Conservation (phyloP, 1,140 invertebrate genomes). For the Dreissena rostriformis region DNA sequence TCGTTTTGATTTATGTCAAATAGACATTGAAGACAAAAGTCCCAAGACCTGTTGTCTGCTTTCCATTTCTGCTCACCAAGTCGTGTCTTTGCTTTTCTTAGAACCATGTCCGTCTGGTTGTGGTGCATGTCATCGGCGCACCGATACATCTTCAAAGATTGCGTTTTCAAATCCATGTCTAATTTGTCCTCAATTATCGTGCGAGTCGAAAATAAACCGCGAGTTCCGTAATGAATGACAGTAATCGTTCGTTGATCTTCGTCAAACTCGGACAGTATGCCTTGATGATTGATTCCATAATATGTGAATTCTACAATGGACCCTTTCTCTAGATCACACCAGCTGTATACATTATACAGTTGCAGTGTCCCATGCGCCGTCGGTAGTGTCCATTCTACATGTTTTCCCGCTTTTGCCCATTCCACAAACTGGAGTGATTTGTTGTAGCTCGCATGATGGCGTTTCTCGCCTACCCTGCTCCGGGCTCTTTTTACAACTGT, state of each 20-base stretch:
- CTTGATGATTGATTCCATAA: conserved; percentile 40
- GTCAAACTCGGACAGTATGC: conserved; percentile 17
- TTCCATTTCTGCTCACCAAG: neutral
- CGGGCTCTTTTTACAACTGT: conserved; percentile 33
- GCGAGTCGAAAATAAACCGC: conserved; percentile 31
- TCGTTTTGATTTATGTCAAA: neutral
- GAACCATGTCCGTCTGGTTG: neutral
- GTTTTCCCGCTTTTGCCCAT: conserved; percentile 42
- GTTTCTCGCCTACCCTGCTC: conserved; percentile 11
- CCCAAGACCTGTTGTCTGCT: neutral
- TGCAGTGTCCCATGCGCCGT: conserved; percentile 21
- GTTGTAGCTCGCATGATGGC: neutral
- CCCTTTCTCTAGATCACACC: conserved; percentile 33
- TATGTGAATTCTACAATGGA: conserved; percentile 30
- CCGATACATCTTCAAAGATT: conserved; percentile 22
- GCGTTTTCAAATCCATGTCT: conserved; percentile 3
- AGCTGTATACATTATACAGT: neutral
- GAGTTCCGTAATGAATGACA: conserved; percentile 48
- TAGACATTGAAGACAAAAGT: neutral
- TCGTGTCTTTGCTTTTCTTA: neutral
- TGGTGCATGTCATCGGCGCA: neutral
- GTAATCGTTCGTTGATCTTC: conserved; percentile 19
- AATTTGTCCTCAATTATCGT: conserved; percentile 30
- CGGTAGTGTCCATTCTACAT: too few relatives aligned
- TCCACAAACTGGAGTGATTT: conserved; percentile 29